Conservation (phyloP, 1,140 invertebrate genomes). For the Trichonephila inaurata region DNA sequence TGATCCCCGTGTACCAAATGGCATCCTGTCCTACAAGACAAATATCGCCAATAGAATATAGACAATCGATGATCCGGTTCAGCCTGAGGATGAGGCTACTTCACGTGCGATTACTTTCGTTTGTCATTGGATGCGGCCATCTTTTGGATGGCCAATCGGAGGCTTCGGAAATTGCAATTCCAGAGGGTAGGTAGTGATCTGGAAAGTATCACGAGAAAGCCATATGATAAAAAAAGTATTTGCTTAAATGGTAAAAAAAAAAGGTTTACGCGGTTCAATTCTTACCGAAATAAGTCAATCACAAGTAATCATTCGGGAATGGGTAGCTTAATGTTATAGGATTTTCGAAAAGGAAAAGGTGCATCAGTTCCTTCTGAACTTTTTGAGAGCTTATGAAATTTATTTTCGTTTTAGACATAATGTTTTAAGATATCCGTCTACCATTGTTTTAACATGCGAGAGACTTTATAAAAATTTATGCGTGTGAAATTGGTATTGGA, state of each 20-base stretch:
- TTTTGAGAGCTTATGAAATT: background rate
- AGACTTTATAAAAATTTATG: too few species aligned
- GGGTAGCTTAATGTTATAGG: background rate
- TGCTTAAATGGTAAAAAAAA: background rate
- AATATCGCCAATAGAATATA: background rate
- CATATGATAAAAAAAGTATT: background rate
- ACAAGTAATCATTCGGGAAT: background rate
- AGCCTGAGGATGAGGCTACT: background rate
- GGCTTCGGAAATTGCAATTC: background rate
- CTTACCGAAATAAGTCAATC: background rate
- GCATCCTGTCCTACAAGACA: slow-evolving; percentile 20
- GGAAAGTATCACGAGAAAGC: background rate
- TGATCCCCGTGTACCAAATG: background rate
- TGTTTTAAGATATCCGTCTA: too few species aligned
- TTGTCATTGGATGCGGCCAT: background rate
- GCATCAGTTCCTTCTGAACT: background rate
- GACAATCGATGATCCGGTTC: background rate
- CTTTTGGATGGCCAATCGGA: background rate
- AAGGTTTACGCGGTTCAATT: background rate
- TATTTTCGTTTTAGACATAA: too few species aligned
- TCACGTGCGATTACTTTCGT: slow-evolving; percentile 4
- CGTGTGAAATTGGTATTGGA: too few species aligned
- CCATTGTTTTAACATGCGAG: too few species aligned
- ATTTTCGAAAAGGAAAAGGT: background rate
- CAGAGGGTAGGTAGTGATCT: background rate